phyloP scores from a whole-genome alignment of 2,113 vertebrate genomes.

The Acanthisitta chloris region DNA sequence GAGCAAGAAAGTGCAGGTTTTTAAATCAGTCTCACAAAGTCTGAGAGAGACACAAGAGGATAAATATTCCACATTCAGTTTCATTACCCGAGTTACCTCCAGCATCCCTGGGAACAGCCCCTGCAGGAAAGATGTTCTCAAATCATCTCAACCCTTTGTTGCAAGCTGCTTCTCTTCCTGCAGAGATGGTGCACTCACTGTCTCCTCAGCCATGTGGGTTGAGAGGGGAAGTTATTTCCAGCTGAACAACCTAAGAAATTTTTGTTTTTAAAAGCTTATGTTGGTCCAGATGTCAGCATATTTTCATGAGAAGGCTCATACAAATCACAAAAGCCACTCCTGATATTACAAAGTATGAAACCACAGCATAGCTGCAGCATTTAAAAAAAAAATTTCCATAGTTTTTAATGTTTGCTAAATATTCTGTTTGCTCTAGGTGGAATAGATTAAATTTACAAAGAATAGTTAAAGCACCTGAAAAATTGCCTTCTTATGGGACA shows the following conservation, averaged over 20 bases:
- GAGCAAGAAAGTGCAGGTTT: background rate
- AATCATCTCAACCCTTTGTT: background rate
- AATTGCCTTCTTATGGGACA: background rate
- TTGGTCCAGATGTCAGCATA: background rate
- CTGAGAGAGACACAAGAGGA: background rate
- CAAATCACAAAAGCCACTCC: background rate
- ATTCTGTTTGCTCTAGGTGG: background rate
- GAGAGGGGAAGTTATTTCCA: background rate
- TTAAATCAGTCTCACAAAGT: background rate
- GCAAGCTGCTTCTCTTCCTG: background rate
- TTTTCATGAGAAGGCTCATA: background rate
- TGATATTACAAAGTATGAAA: background rate
- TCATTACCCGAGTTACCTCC: background rate
- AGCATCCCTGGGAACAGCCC: background rate
- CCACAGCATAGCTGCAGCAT: background rate
- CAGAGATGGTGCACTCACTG: background rate
- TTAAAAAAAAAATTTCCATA: background rate
- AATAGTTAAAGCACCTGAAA: background rate
- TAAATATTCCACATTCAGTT: background rate
- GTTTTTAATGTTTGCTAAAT: background rate
- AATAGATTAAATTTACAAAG: background rate
- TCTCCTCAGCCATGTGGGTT: background rate
- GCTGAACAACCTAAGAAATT: background rate
- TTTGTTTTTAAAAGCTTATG: background rate
- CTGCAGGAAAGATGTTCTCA: background rate